Evolutionary conservation across 1,140 invertebrate genomes (phyloP).

Genomic region (Wasmannia auropunctata): DNA sequence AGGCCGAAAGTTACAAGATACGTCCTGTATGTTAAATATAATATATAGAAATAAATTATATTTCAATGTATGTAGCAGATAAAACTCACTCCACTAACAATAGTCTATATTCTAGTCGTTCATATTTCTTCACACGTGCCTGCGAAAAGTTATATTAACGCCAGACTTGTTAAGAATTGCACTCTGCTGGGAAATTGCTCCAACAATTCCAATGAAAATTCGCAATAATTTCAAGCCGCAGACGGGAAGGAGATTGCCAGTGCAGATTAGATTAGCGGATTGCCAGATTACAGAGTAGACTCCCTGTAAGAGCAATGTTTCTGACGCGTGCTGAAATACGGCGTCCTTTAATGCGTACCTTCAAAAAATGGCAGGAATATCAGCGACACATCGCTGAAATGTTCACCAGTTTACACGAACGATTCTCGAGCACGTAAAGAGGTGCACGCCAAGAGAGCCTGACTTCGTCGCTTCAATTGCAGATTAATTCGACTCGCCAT

Average conservation of each 20-base stretch:
- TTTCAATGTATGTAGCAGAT: background rate
- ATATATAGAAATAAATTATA: background rate
- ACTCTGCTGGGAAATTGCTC: constrained; percentile 63
- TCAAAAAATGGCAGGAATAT: constrained; percentile 55
- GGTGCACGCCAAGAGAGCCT: background rate
- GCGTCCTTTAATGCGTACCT: constrained; percentile 56
- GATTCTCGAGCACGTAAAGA: constrained; percentile 43
- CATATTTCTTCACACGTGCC: background rate
- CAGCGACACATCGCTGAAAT: constrained; percentile 57
- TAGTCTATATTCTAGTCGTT: background rate
- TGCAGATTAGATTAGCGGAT: constrained; percentile 71
- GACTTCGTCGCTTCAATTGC: constrained; percentile 32
- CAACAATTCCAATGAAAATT: constrained; percentile 72
- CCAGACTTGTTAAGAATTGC: constrained; percentile 67
- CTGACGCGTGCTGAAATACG: constrained; percentile 57
- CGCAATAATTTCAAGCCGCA: constrained; percentile 67
- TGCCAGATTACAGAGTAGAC: constrained; percentile 66
- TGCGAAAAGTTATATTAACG: constrained; percentile 10
- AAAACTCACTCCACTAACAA: background rate
- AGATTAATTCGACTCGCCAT: constrained; percentile 69
- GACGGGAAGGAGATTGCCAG: constrained; percentile 41
- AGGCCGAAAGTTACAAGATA: background rate
- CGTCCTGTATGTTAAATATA: background rate
- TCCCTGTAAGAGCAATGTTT: constrained; percentile 60
- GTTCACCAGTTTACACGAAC: constrained; percentile 65